Evolutionary conservation across 2,888 invertebrate species (phyloP).

Genomic region (Plagodis pulveraria): DNA sequence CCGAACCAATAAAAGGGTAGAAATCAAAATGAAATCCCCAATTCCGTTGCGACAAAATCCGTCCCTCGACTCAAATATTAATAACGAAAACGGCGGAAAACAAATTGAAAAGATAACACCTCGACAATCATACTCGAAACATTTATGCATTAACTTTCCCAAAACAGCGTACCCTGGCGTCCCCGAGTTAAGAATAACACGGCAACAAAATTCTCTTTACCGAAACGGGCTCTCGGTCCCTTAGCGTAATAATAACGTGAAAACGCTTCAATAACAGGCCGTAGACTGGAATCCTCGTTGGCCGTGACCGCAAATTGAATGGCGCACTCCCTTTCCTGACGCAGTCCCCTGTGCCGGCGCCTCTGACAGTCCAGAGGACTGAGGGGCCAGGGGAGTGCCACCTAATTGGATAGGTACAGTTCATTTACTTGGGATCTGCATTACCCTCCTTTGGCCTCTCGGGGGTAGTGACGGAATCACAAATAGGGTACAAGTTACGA

Average conservation of each 20-base stretch:
- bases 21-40: slow-evolving; percentile 14
- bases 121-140: slow-evolving; percentile 14
- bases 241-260: slow-evolving; percentile 39
- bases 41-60: not conserved
- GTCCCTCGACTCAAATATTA: slow-evolving; percentile 7
- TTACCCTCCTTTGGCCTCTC: slow-evolving; percentile 21
- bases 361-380: slow-evolving; percentile 9
- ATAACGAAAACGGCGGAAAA: slow-evolving; percentile 9
- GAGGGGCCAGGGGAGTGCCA: slow-evolving; percentile 14
- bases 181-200: slow-evolving; percentile 31
- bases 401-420: slow-evolving; percentile 38
- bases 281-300: slow-evolving; percentile 32
- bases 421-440: slow-evolving; percentile 35
- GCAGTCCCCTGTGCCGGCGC: slow-evolving; percentile 3
- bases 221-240: slow-evolving; percentile 31
- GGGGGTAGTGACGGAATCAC: slow-evolving; percentile 6
- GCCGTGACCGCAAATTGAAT: slow-evolving; percentile 40
- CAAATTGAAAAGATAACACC: slow-evolving; percentile 22
- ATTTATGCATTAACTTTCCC: slow-evolving; percentile 18
- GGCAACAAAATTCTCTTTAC: slow-evolving; percentile 33
- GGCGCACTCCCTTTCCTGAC: slow-evolving; percentile 20
- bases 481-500: slow-evolving; percentile 6
- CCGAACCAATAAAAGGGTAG: slow-evolving; percentile 9
- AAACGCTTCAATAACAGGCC: slow-evolving; percentile 37
- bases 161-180: slow-evolving; percentile 22